These are phyloP conservation scores for Corythornis madagascariensis DNA, from an alignment of 2,113 vertebrate species.

Conservation along the genomic window DNA sequence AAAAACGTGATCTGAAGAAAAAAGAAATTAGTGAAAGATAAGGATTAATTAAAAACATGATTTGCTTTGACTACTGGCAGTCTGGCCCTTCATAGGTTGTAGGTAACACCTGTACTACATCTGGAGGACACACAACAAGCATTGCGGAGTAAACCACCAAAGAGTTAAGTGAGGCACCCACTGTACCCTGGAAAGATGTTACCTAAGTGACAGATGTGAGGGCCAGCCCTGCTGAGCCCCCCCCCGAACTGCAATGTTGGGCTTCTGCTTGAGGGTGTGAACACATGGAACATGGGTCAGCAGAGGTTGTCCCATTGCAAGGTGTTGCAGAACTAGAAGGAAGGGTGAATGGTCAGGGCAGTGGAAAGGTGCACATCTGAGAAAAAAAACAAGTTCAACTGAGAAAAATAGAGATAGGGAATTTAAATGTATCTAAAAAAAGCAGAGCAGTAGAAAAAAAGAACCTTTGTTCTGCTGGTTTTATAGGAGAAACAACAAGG, in stretches of 20 bases:
- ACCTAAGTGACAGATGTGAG: background rate
- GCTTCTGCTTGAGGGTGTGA: background rate
- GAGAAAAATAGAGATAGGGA: background rate
- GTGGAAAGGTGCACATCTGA: background rate
- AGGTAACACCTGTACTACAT: background rate
- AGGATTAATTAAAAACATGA: background rate
- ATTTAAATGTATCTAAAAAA: background rate
- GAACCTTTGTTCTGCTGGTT: background rate
- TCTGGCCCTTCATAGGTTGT: background rate
- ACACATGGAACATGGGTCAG: accelerated
- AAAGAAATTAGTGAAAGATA: background rate
- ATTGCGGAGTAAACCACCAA: background rate
- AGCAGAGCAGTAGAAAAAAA: background rate
- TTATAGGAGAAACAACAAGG: background rate
- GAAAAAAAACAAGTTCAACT: background rate
- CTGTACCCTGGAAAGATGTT: background rate
- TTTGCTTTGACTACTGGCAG: background rate
- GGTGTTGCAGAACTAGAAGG: background rate
- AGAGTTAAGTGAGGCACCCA: background rate
- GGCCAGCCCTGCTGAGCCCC: background rate
- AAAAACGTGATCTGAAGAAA: background rate
- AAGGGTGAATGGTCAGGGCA: background rate
- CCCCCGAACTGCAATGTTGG: accelerated
- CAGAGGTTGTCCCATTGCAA: background rate
- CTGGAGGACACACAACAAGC: background rate